phyloP scores from a whole-genome alignment of 2,888 invertebrate genomes.

The Glaucopsyche alexis region DNA sequence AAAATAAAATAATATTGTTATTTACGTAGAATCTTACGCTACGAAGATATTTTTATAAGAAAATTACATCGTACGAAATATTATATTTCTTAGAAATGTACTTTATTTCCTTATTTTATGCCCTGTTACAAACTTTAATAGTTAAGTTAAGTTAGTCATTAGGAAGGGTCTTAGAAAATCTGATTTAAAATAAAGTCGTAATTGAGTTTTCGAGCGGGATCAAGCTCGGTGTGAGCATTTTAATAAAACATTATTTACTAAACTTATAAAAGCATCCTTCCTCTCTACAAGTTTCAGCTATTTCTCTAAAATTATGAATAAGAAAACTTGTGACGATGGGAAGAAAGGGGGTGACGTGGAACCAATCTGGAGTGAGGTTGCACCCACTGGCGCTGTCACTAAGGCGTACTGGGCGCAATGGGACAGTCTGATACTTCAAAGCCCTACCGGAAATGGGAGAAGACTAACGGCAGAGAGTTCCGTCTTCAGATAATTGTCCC shows the following conservation, averaged over 20 bases:
- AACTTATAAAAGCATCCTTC: conserved; percentile 10
- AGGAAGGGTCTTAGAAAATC: conserved; percentile 20
- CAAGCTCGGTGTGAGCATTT: conserved; percentile 10
- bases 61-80: not conserved
- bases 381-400: too few relatives aligned
- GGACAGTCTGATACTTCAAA: too few relatives aligned
- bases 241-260: conserved; percentile 12
- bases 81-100: not conserved
- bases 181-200: conserved; percentile 24
- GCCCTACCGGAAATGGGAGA: too few relatives aligned
- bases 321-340: not conserved
- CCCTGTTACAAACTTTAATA: conserved; percentile 12
- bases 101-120: conserved; percentile 6
- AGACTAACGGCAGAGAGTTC: too few relatives aligned
- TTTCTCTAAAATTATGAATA: too few relatives aligned
- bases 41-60: not conserved
- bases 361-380: too few relatives aligned
- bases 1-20: not conserved
- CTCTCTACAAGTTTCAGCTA: too few relatives aligned
- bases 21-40: not conserved
- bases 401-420: too few relatives aligned
- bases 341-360: too few relatives aligned
- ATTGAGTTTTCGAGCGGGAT: conserved; percentile 13
- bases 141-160: conserved; percentile 17
- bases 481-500: too few relatives aligned